Base-by-base conservation (phyloP, 2,888 invertebrate species). In the Emmelina monodactyla region DNA sequence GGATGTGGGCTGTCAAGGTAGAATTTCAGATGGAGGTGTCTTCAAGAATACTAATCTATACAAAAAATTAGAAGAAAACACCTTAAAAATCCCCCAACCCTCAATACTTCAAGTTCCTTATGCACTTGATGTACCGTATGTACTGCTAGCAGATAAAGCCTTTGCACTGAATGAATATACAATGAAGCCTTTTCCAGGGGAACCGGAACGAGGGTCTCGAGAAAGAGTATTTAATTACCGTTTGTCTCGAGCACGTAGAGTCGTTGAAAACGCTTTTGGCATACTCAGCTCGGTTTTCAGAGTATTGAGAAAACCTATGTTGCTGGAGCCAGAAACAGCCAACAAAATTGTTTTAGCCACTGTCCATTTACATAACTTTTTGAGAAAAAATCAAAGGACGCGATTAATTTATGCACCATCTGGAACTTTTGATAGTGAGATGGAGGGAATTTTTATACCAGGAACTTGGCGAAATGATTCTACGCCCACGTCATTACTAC, bases 181-280 rank as follows among this genome's bases (percentile, higher is more conserved):
- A 16, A 41, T 46, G 43, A 49, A 42, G 44, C 45, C 46, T 14
- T 47, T 35, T 31, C 31, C 43, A 29, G 42, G 44, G 2, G 30
- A 31, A 13, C 42, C 35, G 39, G 38, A 46, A 33, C 41, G 38
- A 15, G 45, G 41, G 30, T 40, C 42, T n/a, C n/a, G n/a, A 12
- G 44, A 47, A 41, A 44, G 40, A 38, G 43, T 52, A 19, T 54
- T 50, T 41, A 55, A 58, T 35, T 54, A 53, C 33, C 35, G 52
- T 11, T 39, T 51, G 16, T 46, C 37, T 15, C 30, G 45, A 40
- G 43, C 38, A 30, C 41, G 51, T 33, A 40, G 47, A 33, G 45
- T 51, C 16, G 46, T 53, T 14, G 53, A 55, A 43, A 45, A 45
- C 37, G 40, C 42, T 19, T 46, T 43, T 38, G 46, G 43, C 4